Evolutionary conservation across 2,113 vertebrate species (phyloP).

Genomic region (Bettongia penicillata): DNA sequence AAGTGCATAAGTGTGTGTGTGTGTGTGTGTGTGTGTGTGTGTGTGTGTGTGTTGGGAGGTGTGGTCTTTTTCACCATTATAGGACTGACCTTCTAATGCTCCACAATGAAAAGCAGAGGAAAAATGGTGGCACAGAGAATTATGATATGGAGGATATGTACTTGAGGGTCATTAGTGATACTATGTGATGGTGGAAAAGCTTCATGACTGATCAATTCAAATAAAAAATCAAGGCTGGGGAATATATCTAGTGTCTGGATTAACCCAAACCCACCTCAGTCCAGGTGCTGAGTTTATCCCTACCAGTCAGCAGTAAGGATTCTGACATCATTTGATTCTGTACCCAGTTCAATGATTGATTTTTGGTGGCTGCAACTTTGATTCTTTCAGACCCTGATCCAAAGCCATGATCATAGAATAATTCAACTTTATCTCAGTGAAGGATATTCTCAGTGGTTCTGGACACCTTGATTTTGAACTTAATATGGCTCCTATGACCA

Average conservation of each 20-base stretch:
- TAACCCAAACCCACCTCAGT: too few relatives aligned
- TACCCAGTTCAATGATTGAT: not conserved
- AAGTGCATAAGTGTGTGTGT: not conserved
- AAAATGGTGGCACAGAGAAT: not conserved
- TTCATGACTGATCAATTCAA: not conserved
- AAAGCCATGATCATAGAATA: not conserved
- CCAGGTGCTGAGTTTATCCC: not conserved
- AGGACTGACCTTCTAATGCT: not conserved
- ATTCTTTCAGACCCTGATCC: too few relatives aligned
- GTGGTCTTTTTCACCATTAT: not conserved
- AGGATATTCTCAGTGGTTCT: not conserved
- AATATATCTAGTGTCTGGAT: not conserved
- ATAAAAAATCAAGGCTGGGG: not conserved
- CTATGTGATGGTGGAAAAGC: not conserved
- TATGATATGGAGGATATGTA: not conserved
- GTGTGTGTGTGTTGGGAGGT: not conserved
- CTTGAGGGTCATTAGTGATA: not conserved
- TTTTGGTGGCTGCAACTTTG: not conserved
- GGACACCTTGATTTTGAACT: not conserved
- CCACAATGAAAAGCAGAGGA: not conserved
- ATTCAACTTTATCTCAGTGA: not conserved
- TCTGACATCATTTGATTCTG: not conserved
- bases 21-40: too few relatives aligned
- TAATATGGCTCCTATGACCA: not conserved
- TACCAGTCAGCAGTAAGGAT: not conserved